Evolutionary conservation across 2,797 vertebrate genomes (phyloP).

Genomic region (Syncerus caffer): DNA sequence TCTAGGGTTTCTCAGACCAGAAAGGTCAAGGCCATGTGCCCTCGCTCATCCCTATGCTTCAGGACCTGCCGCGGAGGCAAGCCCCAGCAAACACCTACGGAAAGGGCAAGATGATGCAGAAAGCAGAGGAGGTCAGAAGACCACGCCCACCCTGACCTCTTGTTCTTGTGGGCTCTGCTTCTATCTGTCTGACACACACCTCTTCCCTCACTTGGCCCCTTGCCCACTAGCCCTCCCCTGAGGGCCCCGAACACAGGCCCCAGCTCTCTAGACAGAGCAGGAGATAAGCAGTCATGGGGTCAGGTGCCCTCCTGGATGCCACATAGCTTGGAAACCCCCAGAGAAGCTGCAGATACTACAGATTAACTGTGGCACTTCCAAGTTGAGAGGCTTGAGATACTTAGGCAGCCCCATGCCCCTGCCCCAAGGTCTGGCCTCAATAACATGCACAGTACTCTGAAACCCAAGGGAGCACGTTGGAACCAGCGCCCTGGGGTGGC

Average conservation of each 20-base stretch:
- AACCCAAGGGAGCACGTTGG: neutral
- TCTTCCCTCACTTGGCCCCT: neutral
- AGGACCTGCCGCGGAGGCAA: neutral
- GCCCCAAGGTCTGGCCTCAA: neutral
- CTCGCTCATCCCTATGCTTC: neutral
- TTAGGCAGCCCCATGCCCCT: neutral
- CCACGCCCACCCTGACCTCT: neutral
- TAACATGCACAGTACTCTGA: neutral
- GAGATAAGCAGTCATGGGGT: neutral
- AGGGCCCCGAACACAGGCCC: neutral
- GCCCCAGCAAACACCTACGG: neutral
- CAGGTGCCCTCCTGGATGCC: neutral
- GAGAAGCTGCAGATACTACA: neutral
- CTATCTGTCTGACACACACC: neutral
- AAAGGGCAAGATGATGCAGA: neutral
- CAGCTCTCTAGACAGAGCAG: neutral
- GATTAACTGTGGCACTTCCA: neutral
- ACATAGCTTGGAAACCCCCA: neutral
- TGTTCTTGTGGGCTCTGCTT: neutral
- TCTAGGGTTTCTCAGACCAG: neutral
- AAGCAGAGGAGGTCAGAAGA: neutral
- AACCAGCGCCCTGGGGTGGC: rapidly evolving
- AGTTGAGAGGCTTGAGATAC: neutral
- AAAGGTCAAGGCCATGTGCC: neutral
- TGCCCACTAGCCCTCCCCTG: neutral